Percentiles rank a stretch among this genome's conserved stretches.
phyloP scores from a whole-genome alignment of 1,140 invertebrate genomes.

The Archivesica marissinica region DNA sequence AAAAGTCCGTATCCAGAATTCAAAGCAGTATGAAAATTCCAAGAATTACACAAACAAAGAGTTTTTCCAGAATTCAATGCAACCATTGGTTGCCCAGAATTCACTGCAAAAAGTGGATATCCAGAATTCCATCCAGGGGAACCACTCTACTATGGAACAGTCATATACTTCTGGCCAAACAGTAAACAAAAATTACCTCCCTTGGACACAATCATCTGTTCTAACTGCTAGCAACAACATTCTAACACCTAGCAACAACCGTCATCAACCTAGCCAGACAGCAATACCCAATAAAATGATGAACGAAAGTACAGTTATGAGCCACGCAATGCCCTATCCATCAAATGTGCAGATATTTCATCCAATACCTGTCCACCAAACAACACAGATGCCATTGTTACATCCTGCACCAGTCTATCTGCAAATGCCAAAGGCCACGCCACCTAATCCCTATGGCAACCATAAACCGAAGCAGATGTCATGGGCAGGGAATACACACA shows the following conservation, averaged over 20 bases:
- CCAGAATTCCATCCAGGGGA: not conserved
- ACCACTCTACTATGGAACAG: not conserved
- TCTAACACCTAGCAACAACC: not conserved
- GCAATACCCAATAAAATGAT: not conserved
- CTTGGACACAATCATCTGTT: not conserved
- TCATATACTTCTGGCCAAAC: not conserved
- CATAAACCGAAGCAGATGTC: not conserved
- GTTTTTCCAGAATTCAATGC: not conserved
- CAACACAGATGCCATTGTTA: not conserved
- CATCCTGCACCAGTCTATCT: not conserved
- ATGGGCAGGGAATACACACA: not conserved
- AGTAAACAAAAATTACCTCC: constrained; percentile 5
- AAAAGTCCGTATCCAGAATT: not conserved
- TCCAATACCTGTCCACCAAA: not conserved
- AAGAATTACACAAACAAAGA: not conserved
- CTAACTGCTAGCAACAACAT: not conserved
- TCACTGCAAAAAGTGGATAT: not conserved
- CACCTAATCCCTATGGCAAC: too few species aligned
- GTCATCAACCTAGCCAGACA: not conserved
- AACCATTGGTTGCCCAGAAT: not conserved
- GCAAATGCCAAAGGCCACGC: too few species aligned
- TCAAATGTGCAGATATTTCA: not conserved
- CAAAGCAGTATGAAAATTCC: not conserved
- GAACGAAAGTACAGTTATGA: not conserved
- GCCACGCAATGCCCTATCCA: not conserved